Base-by-base conservation (phyloP, 2,888 invertebrate species). In the Andrena chrysosceles region DNA sequence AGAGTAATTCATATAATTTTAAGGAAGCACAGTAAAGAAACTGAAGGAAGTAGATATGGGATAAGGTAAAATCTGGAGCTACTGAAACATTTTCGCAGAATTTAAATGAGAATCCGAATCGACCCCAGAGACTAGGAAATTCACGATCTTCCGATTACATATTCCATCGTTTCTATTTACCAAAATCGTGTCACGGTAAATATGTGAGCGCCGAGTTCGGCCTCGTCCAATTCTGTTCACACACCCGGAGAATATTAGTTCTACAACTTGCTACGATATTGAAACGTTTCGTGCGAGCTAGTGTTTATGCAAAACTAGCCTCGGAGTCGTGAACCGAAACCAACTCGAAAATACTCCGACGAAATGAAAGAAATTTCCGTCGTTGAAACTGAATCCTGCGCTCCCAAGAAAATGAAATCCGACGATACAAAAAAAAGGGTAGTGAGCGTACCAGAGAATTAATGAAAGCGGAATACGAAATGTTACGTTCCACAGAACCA, bases 201-300 rank as follows among this genome's bases (percentile, higher is more conserved):
- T 69, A 73, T 73, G 73, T 33, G 73, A 72, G 72, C 80, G 59
- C 10, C 59, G 48, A 42, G 56, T 23, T 26, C 69, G 2, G 31
- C 10, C 29, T 35, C 33, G 68, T 62, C 70, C 70, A 74, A 7
- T 54, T 56, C 62, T 59, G 71, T 73, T 66, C 68, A 56, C 56
- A 60, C 73, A 60, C 80, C 67, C 52, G 73, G 64, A 31, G 80
- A 80, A 79, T 81, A 81, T 81, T 81, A 81, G 81, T 82, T 82
- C 81, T 67, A 71, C 74, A 80, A 81, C 60, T 82, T 66, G 59
- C 66, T 33, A 66, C 66, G 81, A 81, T 82, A 82, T 81, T 82
- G 81, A 80, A 82, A 81, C 81, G 74, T 70, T 70, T 54, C 80
- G 60, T 31, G 72, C 74, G 54, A 52, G 64, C 42, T 49, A 29